These are phyloP conservation scores for Acronicta leporina DNA, from an alignment of 2,888 invertebrate genomes.

Conservation along the genomic window DNA sequence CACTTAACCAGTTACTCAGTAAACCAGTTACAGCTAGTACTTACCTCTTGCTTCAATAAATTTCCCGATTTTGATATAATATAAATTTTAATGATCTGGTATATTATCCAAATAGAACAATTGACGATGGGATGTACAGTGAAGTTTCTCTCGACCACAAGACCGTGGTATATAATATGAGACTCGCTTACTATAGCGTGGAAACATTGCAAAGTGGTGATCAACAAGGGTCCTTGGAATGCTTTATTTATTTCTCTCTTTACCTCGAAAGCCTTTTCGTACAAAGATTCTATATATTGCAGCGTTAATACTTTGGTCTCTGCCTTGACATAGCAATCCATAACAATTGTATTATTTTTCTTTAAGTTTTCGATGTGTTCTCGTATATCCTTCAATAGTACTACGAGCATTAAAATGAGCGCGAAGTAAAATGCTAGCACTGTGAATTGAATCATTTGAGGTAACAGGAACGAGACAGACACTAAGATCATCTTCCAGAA, in stretches of 20 bases:
- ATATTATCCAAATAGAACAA: slow-evolving; percentile 75
- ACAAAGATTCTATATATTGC: slow-evolving; percentile 69
- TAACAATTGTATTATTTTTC: slow-evolving; percentile 40
- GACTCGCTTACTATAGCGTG: slow-evolving; percentile 78
- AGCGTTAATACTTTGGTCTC: slow-evolving; percentile 61
- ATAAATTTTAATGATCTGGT: slow-evolving; percentile 77
- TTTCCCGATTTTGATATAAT: slow-evolving; percentile 70
- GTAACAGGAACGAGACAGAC: slow-evolving; percentile 67
- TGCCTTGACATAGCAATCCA: slow-evolving; percentile 56
- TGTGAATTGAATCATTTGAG: slow-evolving; percentile 76
- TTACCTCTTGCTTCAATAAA: slow-evolving; percentile 71
- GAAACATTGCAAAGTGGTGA: slow-evolving; percentile 75
- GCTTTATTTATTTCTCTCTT: slow-evolving; percentile 69
- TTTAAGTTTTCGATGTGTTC: slow-evolving; percentile 51
- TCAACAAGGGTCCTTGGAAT: slow-evolving; percentile 74
- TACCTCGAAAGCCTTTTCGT: slow-evolving; percentile 67
- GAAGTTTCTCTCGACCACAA: slow-evolving; percentile 60
- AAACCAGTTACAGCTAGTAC: no score
- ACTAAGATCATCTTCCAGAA: slow-evolving; percentile 76
- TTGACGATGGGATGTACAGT: slow-evolving; percentile 70
- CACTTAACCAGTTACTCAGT: no score
- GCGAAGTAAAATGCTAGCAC: slow-evolving; percentile 69
- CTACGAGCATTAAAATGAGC: slow-evolving; percentile 66
- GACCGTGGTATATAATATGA: slow-evolving; percentile 77
- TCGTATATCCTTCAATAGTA: slow-evolving; percentile 67